A percentile compares a stretch with the other conserved stretches of the same genome.
phyloP scores from a whole-genome alignment of 2,888 invertebrate genomes.

The Incurvaria masculella region DNA sequence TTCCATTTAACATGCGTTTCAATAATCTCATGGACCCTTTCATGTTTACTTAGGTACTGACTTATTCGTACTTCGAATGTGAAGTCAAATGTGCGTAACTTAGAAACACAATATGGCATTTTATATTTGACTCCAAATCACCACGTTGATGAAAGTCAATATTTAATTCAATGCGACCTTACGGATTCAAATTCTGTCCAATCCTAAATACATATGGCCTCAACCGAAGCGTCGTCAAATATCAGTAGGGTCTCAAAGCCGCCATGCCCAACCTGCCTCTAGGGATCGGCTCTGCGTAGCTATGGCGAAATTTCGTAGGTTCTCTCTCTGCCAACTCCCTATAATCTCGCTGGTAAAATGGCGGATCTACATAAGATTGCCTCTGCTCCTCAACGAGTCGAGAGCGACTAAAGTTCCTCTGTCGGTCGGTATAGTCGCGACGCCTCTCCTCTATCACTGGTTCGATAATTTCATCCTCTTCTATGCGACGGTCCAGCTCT shows the following conservation, averaged over 20 bases:
- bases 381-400: conserved; percentile 40
- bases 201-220: too few relatives aligned
- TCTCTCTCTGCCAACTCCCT: conserved; percentile 41
- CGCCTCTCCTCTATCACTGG: conserved; percentile 43
- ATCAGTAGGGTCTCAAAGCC: conserved; percentile 44
- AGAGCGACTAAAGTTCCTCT: conserved; percentile 48
- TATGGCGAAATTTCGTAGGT: conserved; percentile 56
- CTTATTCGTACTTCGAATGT: too few relatives aligned
- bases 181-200: too few relatives aligned
- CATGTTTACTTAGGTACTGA: too few relatives aligned
- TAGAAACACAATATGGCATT: too few relatives aligned
- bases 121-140: too few relatives aligned
- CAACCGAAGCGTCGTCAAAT: too few relatives aligned
- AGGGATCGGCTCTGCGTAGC: conserved; percentile 65
- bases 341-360: conserved; percentile 41
- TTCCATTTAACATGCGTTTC: too few relatives aligned
- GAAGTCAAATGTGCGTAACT: too few relatives aligned
- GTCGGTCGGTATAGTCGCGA: conserved; percentile 43
- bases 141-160: too few relatives aligned
- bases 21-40: too few relatives aligned
- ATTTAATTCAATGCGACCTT: too few relatives aligned
- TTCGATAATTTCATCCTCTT: conserved; percentile 47
- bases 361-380: conserved; percentile 40
- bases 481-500: conserved; percentile 43
- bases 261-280: conserved; percentile 45